phyloP scores from a whole-genome alignment of 64 coral and sea anemone species.

The Porites australiensis region DNA sequence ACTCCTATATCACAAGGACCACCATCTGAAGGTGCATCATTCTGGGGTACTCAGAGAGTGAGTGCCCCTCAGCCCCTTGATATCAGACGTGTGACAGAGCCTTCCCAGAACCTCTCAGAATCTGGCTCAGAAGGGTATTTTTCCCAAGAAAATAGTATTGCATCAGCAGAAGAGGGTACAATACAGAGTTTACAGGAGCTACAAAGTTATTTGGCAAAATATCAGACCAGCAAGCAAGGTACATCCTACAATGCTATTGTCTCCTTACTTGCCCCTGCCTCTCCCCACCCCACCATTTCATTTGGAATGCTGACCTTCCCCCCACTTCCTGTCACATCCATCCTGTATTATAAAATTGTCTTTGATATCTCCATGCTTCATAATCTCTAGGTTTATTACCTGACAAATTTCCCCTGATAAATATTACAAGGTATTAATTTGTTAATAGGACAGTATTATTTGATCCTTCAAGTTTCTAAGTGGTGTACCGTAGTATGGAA shows the following conservation, averaged over 20 bases:
- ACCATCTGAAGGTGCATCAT: background rate
- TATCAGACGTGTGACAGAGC: background rate
- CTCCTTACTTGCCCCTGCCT: too few species aligned
- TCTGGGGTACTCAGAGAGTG: background rate
- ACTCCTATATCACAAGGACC: background rate
- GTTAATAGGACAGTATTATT: too few species aligned
- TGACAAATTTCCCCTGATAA: too few species aligned
- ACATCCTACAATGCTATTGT: background rate
- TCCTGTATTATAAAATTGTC: too few species aligned
- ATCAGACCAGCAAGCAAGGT: conserved; percentile 35
- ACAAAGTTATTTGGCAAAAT: conserved; percentile 29
- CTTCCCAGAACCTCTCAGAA: background rate
- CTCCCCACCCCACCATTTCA: too few species aligned
- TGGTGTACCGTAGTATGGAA: too few species aligned
- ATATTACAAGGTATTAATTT: too few species aligned
- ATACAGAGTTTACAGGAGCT: conserved; percentile 25
- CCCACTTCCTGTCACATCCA: too few species aligned
- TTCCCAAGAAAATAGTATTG: background rate
- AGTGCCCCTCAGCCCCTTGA: conserved; percentile 43
- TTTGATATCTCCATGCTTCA: too few species aligned
- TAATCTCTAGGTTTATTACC: too few species aligned
- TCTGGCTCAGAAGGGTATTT: conserved; percentile 9
- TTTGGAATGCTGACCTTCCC: too few species aligned
- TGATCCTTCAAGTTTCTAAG: too few species aligned
- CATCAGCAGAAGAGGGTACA: background rate